phyloP scores from a whole-genome alignment of 64 coral and sea anemone species.

The Astreopora myriophthalma region DNA sequence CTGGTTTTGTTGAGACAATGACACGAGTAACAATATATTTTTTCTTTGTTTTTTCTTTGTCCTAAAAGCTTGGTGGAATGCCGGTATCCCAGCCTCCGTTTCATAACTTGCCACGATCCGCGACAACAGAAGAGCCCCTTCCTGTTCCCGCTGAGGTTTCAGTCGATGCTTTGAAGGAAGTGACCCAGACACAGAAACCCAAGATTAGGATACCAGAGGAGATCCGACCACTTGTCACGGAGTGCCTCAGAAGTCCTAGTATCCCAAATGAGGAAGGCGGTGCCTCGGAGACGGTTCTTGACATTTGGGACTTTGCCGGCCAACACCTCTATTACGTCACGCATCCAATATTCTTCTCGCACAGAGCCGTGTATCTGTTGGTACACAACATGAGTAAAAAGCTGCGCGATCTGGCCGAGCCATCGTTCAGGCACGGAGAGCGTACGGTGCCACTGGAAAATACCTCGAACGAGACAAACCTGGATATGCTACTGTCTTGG shows the following conservation, averaged over 20 bases:
- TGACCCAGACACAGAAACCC: background rate
- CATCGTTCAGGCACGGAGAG: background rate
- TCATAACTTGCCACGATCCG: background rate
- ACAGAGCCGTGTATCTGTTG: conserved; percentile 18
- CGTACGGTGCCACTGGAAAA: background rate
- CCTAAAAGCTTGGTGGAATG: background rate
- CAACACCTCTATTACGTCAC: conserved; percentile 27
- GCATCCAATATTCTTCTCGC: conserved; percentile 26
- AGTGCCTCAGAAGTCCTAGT: background rate
- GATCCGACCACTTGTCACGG: background rate
- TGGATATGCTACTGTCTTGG: conserved; percentile 43
- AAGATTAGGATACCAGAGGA: conserved; percentile 3
- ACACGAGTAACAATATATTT: too few species aligned
- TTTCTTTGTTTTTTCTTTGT: background rate
- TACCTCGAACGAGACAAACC: conserved; percentile 9
- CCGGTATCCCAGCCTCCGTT: background rate
- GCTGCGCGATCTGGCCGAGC: background rate
- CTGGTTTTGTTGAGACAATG: too few species aligned
- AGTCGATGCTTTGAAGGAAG: background rate
- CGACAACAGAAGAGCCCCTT: background rate
- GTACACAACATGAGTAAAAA: conserved; percentile 37
- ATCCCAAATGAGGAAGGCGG: background rate
- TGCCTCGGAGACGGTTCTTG: conserved; percentile 6
- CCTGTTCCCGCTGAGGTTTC: background rate
- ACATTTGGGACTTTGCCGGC: conserved; percentile 45